These are phyloP conservation scores for Gadus chalcogrammus DNA, from an alignment of 2,113 vertebrate species.

Conservation along the genomic window DNA sequence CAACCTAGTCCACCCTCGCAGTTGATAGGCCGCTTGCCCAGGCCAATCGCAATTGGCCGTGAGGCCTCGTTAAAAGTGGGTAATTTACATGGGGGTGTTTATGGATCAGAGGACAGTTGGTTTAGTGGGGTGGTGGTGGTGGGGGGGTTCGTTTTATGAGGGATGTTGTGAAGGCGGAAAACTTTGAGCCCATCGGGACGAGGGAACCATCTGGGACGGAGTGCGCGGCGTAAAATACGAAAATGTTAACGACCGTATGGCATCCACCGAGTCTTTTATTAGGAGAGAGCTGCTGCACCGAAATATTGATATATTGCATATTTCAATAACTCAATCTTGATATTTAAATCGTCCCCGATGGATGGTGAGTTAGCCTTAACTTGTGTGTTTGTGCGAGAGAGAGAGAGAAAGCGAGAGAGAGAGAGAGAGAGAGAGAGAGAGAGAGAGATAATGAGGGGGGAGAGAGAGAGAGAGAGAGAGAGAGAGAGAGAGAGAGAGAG, in stretches of 20 bases:
- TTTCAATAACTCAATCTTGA: too few species aligned
- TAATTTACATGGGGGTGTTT: conserved; percentile 52
- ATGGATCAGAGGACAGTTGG: conserved; percentile 47
- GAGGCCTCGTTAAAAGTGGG: conserved; percentile 19
- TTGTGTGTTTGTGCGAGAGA: neutral
- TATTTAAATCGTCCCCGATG: too few species aligned
- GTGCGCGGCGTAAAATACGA: conserved; percentile 45
- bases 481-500: too few species aligned
- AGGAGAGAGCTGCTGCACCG: too few species aligned
- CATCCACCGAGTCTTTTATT: conserved; percentile 22
- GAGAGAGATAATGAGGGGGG: neutral
- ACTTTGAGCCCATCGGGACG: conserved; percentile 39
- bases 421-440: too few species aligned
- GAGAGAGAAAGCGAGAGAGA: too few species aligned
- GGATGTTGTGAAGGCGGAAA: conserved; percentile 39
- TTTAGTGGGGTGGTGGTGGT: conserved; percentile 21
- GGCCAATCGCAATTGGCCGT: too few species aligned
- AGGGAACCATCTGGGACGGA: conserved; percentile 61
- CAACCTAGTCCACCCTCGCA: too few species aligned
- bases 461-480: neutral
- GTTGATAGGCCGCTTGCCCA: too few species aligned
- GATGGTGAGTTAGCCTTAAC: neutral
- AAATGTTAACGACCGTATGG: conserved; percentile 69
- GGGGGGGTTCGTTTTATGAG: conserved; percentile 51
- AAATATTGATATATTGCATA: neutral